phyloP scores from a whole-genome alignment of 2,113 vertebrate genomes.

The Gnathonemus longibarbis region DNA sequence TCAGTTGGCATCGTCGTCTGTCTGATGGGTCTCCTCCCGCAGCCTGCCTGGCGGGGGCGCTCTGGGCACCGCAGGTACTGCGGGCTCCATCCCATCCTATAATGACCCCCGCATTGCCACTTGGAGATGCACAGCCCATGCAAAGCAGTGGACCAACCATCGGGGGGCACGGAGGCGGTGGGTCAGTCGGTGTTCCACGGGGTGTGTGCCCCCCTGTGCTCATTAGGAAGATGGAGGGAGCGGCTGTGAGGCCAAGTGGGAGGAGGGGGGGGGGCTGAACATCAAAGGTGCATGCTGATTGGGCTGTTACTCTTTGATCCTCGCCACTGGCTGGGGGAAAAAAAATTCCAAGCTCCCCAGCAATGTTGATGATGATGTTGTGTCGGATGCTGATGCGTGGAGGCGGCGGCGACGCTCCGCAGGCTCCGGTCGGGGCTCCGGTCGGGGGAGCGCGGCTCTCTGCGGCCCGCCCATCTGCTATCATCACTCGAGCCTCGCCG shows the following conservation, averaged over 20 bases:
- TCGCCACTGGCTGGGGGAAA: constrained; percentile 51
- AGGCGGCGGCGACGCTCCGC: constrained; percentile 25
- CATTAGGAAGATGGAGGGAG: neutral
- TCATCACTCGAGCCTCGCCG: constrained; percentile 27
- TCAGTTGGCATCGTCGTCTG: constrained; percentile 82
- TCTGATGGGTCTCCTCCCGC: constrained; percentile 44
- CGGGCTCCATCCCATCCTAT: neutral
- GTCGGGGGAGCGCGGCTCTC: neutral
- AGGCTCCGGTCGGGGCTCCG: neutral
- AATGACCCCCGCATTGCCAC: neutral
- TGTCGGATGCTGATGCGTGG: constrained; percentile 47
- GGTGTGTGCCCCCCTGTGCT: neutral
- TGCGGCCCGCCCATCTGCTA: constrained; percentile 34
- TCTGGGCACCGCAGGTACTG: neutral
- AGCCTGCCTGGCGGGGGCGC: neutral
- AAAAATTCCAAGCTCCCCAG: neutral
- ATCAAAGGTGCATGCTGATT: constrained; percentile 44
- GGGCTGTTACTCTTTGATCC: constrained; percentile 53
- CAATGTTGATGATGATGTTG: neutral
- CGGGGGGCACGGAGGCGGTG: neutral
- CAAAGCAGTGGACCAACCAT: constrained; percentile 30
- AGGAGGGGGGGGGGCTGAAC: neutral
- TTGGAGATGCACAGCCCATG: constrained; percentile 72
- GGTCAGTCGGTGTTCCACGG: constrained; percentile 50
- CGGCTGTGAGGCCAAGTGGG: neutral